Conservation (phyloP, 2,888 invertebrate genomes). For the Parelbella ahira region DNA sequence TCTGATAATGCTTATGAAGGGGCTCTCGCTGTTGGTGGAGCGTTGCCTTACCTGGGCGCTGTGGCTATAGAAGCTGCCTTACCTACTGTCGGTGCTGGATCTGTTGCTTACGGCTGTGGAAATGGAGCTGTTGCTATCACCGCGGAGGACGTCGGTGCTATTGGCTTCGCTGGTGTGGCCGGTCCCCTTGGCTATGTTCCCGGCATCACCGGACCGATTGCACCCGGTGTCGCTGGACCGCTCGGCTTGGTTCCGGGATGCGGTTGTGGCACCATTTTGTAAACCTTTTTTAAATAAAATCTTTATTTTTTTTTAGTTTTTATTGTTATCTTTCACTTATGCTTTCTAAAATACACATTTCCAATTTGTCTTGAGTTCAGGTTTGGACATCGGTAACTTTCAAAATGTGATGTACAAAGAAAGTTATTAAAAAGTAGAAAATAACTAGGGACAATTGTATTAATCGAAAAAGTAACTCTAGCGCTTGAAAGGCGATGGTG, state of each 20-base stretch:
- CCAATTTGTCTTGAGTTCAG: too few species aligned
- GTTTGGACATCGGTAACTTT: too few species aligned
- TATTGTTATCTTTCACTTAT: too few species aligned
- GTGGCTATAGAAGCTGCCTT: conserved; percentile 36
- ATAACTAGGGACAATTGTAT: too few species aligned
- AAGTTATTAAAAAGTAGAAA: too few species aligned
- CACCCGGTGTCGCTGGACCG: conserved; percentile 1
- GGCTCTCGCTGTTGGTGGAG: conserved; percentile 34
- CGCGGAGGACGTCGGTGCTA: conserved; percentile 27
- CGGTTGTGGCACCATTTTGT: neutral
- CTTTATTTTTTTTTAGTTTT: too few species aligned
- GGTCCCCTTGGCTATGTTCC: conserved; percentile 11
- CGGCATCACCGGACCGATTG: conserved; percentile 1
- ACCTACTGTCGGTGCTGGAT: conserved; percentile 35
- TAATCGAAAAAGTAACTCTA: too few species aligned
- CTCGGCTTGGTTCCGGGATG: neutral
- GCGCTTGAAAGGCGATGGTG: too few species aligned
- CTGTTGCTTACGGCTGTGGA: conserved; percentile 37
- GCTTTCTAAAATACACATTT: too few species aligned
- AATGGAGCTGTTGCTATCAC: conserved; percentile 34
- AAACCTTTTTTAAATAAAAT: too few species aligned
- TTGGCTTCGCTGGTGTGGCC: conserved; percentile 18
- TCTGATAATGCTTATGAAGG: conserved; percentile 44
- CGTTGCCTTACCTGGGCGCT: conserved; percentile 38
- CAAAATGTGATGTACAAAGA: too few species aligned